Base-by-base conservation (phyloP, 1,140 invertebrate genomes). In the Conus betulinus region DNA sequence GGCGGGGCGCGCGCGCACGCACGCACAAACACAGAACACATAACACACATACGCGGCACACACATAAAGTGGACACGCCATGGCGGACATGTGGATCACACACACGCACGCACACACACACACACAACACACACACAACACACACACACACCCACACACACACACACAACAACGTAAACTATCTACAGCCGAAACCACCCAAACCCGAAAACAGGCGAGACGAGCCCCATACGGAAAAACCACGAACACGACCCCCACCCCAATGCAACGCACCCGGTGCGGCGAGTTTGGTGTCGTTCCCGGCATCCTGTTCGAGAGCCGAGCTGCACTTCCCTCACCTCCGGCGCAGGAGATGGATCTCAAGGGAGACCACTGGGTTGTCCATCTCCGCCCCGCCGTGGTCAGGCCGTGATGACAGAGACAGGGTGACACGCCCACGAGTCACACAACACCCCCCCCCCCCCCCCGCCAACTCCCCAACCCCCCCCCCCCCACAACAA, bases 381-480 rank as follows among this genome's bases (percentile, higher is more conserved):
- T 84, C 55, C 82, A 39, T 84, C 82, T 60, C 55, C 63, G 82
- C 25, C 57, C 15, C 13, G 55, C n/a, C 52, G 78, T 17, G 76
- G 76, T 52, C 20, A 55, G 51, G 23, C 11, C 82, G 55, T 57
- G 53, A n/a, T 84, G 82, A 84, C 85, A 86, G 27, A 27, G 39
- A 60, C 85, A 52, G 53, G 27, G 23, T 86, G 74, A 74, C 74
- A 55, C 85, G 85, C 63, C n/a, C 74, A 74, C 85, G 63, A 15
- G 74, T 71, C 78, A 81, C 39, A 20, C 51, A 25, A 81, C 51
- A 5, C 13, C 39, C 78, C 7, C 51, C 78, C 39, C 78, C 78
- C 76, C 76, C 76, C 27, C 71, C 23, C 8, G 5, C 27, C 25
- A n/a, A n/a, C n/a, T n/a, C n/a, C n/a, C 27, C 39, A 20, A 7